Conservation (phyloP, 2,888 invertebrate genomes). For the Conomelus anceps region DNA sequence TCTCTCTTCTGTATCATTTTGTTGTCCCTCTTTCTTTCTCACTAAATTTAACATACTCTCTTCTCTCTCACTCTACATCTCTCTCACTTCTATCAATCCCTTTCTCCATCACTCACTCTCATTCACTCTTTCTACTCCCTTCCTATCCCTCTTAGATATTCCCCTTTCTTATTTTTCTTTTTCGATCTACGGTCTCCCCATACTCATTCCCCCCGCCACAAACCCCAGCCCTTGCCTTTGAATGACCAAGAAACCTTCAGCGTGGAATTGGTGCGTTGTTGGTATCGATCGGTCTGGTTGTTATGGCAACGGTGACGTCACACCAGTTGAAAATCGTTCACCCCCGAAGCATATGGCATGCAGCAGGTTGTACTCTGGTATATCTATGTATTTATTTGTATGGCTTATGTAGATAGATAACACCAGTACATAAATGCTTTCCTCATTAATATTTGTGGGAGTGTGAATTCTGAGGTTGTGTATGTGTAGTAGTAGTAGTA, state of each 20-base stretch:
- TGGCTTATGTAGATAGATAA: background rate
- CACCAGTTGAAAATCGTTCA: background rate
- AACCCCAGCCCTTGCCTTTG: background rate
- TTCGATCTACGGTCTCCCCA: no score
- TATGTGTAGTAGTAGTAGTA: background rate
- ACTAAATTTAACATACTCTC: no score
- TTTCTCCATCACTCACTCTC: no score
- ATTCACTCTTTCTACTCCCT: no score
- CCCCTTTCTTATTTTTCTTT: no score
- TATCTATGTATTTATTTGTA: no score
- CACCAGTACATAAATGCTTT: background rate
- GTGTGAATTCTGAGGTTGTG: background rate
- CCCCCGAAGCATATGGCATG: background rate
- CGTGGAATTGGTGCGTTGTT: background rate
- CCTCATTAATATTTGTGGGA: background rate
- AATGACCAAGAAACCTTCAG: background rate
- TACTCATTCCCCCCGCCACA: background rate
- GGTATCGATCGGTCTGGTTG: background rate
- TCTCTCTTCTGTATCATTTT: no score
- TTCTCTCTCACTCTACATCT: background rate
- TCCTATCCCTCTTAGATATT: no score
- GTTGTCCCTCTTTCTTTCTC: no score
- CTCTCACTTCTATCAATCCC: background rate
- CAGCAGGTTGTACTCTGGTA: background rate
- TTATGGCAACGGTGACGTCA: background rate